Evolutionary conservation across 1,140 invertebrate species (phyloP), one percentile per base, ranked within the genome.

Genomic region (Wasmannia auropunctata): DNA sequence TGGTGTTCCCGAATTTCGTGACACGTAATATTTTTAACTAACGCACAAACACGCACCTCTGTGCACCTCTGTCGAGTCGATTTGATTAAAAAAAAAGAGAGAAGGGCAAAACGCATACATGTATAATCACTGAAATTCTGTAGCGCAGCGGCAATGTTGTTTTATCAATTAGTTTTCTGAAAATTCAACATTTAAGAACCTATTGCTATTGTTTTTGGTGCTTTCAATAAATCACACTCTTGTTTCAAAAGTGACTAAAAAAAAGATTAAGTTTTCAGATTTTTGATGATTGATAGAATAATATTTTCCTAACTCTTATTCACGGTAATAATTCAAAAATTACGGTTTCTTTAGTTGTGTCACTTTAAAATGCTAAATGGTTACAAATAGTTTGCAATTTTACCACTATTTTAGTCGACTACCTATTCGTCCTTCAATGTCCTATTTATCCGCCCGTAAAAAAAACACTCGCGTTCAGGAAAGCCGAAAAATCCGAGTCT

Each of bases 1-100:
- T 56, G 34, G 3, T 46, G 77, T 58, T 83, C 60, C 25, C n/a
- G 25, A 58, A 83, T 83, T 74, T 83, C 19, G 31, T 46, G 51
- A 74, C 51, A 83, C 14, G 28, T 74, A 74, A 83, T 74, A 22
- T 70, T 81, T n/a, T 72, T 58, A 72, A 72, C 37, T 11, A 72
- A 34, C 34, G 8, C 5, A 49, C 31, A 19, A 81, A 80, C 63
- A 31, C 43, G 54, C 40, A n/a, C 0, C n/a, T 58, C 11, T 28
- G 19, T 25, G 56, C 19, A 2, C 22, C n/a, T n/a, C n/a, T 5
- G 14, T 40, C 22, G n/a, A 81, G 56, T 31, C 49, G 25, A 43
- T 69, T 81, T 81, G 11, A 72, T 58, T 28, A 31, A 72, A 72
- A 46, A 43, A 56, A 54, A 43, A n/a, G 14, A 34, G n/a, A 51